phyloP scores from a whole-genome alignment of 2,888 invertebrate species.

The Drosophila quinaria region DNA sequence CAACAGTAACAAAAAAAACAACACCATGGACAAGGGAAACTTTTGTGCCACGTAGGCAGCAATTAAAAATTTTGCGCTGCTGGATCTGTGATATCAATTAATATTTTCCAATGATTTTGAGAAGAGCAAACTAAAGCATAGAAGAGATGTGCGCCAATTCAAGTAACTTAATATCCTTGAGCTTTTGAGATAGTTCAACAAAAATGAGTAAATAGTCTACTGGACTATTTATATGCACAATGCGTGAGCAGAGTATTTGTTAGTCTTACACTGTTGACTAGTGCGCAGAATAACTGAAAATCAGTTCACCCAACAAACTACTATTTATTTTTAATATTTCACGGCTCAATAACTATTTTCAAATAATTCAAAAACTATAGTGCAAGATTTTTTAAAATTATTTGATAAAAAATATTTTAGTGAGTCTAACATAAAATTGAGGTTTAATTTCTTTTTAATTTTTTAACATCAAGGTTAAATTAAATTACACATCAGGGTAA shows the following conservation, averaged over 20 bases:
- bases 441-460: no score
- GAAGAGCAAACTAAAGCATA: constrained; percentile 26
- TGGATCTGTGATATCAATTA: constrained; percentile 68
- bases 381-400: no score
- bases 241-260: background rate
- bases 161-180: constrained; percentile 23
- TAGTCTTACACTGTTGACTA: background rate
- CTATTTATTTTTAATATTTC: background rate
- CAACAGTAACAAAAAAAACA: constrained; percentile 13
- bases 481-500: no score
- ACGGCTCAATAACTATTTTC: background rate
- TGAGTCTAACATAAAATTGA: no score
- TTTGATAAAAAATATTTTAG: no score
- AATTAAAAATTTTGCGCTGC: constrained; percentile 55
- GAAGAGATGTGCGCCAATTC: constrained; percentile 19
- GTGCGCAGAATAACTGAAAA: no score
- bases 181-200: constrained; percentile 1
- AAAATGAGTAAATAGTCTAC: background rate
- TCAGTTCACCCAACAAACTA: no score
- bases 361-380: background rate
- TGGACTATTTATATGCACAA: no score
- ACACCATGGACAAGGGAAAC: constrained; percentile 31
- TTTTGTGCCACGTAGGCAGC: constrained; percentile 62
- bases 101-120: constrained; percentile 64
- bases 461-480: no score